These are phyloP conservation scores for Ibidorhyncha struthersii DNA, from an alignment of 2,113 vertebrate genomes.

Conservation along the genomic window DNA sequence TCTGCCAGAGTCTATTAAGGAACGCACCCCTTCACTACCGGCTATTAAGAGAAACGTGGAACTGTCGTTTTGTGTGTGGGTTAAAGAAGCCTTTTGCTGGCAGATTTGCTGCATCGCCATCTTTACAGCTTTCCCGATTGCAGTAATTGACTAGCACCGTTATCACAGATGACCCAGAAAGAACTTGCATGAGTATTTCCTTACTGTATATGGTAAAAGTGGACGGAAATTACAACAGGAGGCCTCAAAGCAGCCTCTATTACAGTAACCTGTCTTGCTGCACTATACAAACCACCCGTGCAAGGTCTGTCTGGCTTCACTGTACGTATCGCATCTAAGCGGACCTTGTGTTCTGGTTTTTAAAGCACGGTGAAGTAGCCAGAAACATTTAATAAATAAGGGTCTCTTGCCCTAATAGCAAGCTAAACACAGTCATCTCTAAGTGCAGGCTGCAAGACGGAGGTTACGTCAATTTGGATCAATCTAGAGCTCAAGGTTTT, in stretches of 20 bases:
- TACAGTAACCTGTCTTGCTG: neutral
- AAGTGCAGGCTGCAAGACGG: neutral
- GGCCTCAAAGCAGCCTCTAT: neutral
- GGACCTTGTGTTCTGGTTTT: neutral
- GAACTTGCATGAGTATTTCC: neutral
- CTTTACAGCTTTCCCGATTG: neutral
- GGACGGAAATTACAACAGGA: neutral
- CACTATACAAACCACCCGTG: neutral
- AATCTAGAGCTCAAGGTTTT: neutral
- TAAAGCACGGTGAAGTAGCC: neutral
- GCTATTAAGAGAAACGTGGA: neutral
- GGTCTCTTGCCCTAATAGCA: neutral
- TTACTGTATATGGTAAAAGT: neutral
- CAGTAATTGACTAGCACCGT: neutral
- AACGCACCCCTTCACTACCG: rapidly evolving
- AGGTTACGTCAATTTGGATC: neutral
- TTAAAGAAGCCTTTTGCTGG: neutral
- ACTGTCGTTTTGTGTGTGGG: neutral
- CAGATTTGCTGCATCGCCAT: neutral
- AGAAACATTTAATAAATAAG: neutral
- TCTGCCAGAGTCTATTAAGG: neutral
- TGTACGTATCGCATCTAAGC: rapidly evolving
- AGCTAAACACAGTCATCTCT: neutral
- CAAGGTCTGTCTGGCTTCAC: neutral
- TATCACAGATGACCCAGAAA: neutral